Base-by-base conservation (phyloP, 2,888 invertebrate genomes). In the Rotaria magnacalcarata region DNA sequence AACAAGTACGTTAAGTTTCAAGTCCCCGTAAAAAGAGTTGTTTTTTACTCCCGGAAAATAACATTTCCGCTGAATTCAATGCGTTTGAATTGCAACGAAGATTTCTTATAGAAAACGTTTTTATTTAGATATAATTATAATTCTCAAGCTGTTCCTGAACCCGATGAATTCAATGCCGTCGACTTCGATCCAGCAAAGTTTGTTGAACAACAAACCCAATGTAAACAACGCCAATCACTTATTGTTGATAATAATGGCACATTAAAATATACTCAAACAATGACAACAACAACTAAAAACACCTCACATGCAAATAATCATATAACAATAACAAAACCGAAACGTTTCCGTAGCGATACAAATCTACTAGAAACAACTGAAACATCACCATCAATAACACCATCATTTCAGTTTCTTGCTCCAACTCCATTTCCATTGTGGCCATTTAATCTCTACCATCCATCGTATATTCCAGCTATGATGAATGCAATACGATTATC, bases 111-210 rank as follows among this genome's bases (percentile, higher is more conserved):
- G 11, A 52, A 16, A 16, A 52, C 16, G 16, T 52, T 4, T 47
- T 80, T 43, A 24, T 80, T 80, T 80, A 80, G 75, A 24, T 87
- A 87, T 84, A 67, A 85, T 52, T 87, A 85, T 34, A 85, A 87
- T 84, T 85, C 87, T 7, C 85, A 85, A 58, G 87, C 87, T 54
- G 87, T 87, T 27, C 87, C 87, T 47, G 87, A 87, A 56, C 87
- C 87, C 16, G 87, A 87, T 56, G 85, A 84, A 27, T 87, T 87
- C 41, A 87, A 87, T 41, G 58, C 85, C 19, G 74, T 56, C 80
- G 52, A 80, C 43, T 80, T 80, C 24, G 75, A 80, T 80, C 75
- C 75, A 19, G 47, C 47, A 24, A 47, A 80, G 11, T 80, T 80
- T 80, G 75, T 80, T 21, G 47, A 80, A 80, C 75, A 80, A 80